A percentile compares a stretch with the other conserved stretches of the same genome.
phyloP scores from a whole-genome alignment of 2,888 invertebrate genomes.

The Leptodirus hochenwartii region DNA sequence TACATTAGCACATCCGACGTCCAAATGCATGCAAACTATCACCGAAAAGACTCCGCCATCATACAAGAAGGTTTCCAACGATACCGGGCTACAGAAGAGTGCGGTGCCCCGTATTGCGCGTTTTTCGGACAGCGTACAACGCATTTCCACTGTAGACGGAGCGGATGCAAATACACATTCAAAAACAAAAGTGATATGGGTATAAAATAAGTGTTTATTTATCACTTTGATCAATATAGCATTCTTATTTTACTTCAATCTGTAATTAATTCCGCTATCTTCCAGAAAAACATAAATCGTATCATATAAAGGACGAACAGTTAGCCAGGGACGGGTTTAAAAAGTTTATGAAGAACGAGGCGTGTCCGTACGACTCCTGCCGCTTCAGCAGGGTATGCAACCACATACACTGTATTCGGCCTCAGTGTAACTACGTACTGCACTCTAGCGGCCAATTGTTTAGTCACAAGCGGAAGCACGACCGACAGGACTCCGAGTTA shows the following conservation, averaged over 20 bases:
- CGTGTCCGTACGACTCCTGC: conserved; percentile 80
- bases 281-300: conserved; percentile 95
- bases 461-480: conserved; percentile 95
- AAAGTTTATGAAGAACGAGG: conserved; percentile 95
- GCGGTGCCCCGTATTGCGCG: conserved; percentile 76
- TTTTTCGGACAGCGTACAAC: conserved; percentile 92
- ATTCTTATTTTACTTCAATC: background rate
- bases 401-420: conserved; percentile 95
- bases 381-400: conserved; percentile 90
- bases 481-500: conserved; percentile 80
- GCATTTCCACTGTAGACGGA: conserved; percentile 89
- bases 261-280: conserved; percentile 11
- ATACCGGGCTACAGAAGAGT: conserved; percentile 90
- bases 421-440: conserved; percentile 87
- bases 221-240: background rate
- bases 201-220: conserved; percentile 28
- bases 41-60: conserved; percentile 93
- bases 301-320: conserved; percentile 95
- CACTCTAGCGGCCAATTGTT: conserved; percentile 94
- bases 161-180: conserved; percentile 86
- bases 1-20: conserved; percentile 98
- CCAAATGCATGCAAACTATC: conserved; percentile 98
- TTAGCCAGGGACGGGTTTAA: conserved; percentile 92
- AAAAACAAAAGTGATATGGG: conserved; percentile 99
- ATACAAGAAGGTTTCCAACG: conserved; percentile 96